Conservation (phyloP, 2,113 vertebrate genomes). For the Tragelaphus strepsiceros region DNA sequence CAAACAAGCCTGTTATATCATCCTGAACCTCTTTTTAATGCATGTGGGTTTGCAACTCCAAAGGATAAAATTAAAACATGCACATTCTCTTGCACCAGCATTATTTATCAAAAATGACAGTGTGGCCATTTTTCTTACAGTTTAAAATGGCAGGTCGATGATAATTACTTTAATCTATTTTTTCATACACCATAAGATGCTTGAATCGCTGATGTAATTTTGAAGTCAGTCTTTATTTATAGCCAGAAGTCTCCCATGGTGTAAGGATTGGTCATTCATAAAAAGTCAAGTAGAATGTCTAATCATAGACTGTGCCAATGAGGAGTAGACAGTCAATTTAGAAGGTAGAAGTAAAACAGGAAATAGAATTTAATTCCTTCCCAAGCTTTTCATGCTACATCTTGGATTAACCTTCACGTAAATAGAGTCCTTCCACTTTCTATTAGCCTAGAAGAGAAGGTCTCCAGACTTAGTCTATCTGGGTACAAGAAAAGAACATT, state of each 20-base stretch:
- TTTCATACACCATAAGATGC: slow-evolving; percentile 73
- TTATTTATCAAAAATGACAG: slow-evolving; percentile 76
- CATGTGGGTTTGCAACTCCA: slow-evolving; percentile 39
- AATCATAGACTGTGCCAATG: background rate
- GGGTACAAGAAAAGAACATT: background rate
- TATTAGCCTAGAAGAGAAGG: background rate
- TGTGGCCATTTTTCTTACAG: slow-evolving; percentile 71
- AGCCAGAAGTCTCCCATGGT: slow-evolving; percentile 51
- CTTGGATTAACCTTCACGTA: slow-evolving; percentile 18
- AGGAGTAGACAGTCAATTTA: background rate
- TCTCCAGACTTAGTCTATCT: background rate
- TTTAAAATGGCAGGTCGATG: slow-evolving; percentile 73
- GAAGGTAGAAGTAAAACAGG: background rate
- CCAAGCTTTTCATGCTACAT: background rate
- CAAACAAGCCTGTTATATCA: slow-evolving; percentile 51
- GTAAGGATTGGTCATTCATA: slow-evolving; percentile 59
- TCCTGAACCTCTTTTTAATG: slow-evolving; percentile 44
- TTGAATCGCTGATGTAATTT: slow-evolving; percentile 77
- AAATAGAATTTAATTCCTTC: slow-evolving; percentile 27
- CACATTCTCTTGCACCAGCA: slow-evolving; percentile 42
- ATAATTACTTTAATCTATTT: slow-evolving; percentile 80
- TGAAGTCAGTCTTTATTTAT: slow-evolving; percentile 72
- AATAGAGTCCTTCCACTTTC: background rate
- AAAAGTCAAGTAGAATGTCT: slow-evolving; percentile 49
- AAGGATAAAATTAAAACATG: slow-evolving; percentile 70